Base-by-base conservation (phyloP, 2,888 invertebrate species). In the Harmothoe impar region DNA sequence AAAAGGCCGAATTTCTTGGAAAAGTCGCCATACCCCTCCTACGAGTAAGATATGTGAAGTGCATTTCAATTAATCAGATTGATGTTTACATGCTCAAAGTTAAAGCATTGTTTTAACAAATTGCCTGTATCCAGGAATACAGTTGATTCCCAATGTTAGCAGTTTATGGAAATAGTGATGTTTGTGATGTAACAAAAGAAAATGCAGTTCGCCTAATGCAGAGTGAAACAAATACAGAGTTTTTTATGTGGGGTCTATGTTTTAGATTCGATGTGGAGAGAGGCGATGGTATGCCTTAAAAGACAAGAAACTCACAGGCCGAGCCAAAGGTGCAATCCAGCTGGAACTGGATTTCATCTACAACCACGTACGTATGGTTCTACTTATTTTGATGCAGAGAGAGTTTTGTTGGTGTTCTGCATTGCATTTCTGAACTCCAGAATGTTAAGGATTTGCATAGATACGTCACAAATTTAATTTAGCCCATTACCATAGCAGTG, bases 251-350 rank as follows among this genome's bases (percentile, higher is more conserved):
- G 3, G n/a, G 3, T 20, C n/a, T 12, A 7, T 62, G 23, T 5
- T 93, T 51, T 92, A 95, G 95, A 94, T 99, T 93, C 97, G 97
- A 92, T 98, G 98, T 94, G 98, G 98, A 0, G 98, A 97, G 72
- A 51, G 92, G 43, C 96, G 98, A 92, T 99, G 99, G 99, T 99
- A 98, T 95, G 98, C 98, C 0, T 96, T 99, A 78, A 99, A 99
- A 95, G 99, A 99, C 95, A 98, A 98, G 96, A 99, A 99, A 95
- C 97, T 99, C 94, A 96, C 98, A 62, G 97, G 97, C 0, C 96
- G 98, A 78, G 98, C 98, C n/a, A 99, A 99, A 96, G 99, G 99
- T 23, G 98, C 98, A 94, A 98, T 99, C 94, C 96, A 98, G 72
- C 96, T 99, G 89, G 99, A 99, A 96, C 97, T 99, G 97, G 97